Percentiles rank a stretch among this genome's conserved stretches.
phyloP scores from a whole-genome alignment of 2,113 vertebrate species.

The Nycticebus coucang region DNA sequence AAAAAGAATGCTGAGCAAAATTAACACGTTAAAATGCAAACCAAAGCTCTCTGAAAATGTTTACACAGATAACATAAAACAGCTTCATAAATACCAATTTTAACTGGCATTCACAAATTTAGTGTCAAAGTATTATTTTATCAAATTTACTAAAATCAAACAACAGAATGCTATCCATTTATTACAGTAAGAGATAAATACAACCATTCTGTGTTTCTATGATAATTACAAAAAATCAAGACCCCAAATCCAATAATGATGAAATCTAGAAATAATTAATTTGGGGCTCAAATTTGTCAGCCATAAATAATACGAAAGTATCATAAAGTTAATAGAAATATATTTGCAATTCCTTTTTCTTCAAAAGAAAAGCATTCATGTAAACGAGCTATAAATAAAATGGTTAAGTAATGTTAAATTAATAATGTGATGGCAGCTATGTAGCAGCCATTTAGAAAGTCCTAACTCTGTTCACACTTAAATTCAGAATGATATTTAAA shows the following conservation, averaged over 20 bases:
- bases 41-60: constrained; percentile 5
- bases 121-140: not conserved
- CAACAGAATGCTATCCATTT: not conserved
- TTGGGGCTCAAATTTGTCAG: not conserved
- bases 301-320: not conserved
- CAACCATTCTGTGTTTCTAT: not conserved
- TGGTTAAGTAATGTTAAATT: not conserved
- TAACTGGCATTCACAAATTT: constrained; percentile 1
- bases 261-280: constrained; percentile 26
- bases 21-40: not conserved
- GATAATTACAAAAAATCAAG: not conserved
- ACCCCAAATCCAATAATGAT: not conserved
- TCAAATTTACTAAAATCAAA: constrained; percentile 44
- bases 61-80: not conserved
- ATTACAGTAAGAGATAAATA: not conserved
- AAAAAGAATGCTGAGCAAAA: not conserved
- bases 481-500: not conserved
- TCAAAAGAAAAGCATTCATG: constrained; percentile 46
- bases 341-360: not conserved
- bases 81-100: not conserved
- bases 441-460: not conserved
- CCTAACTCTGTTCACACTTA: not conserved
- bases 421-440: not conserved
- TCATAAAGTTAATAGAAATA: not conserved
- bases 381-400: constrained; percentile 39